phyloP scores from a whole-genome alignment of 2,797 vertebrate species.

The Neosilurus mollespiculum region DNA sequence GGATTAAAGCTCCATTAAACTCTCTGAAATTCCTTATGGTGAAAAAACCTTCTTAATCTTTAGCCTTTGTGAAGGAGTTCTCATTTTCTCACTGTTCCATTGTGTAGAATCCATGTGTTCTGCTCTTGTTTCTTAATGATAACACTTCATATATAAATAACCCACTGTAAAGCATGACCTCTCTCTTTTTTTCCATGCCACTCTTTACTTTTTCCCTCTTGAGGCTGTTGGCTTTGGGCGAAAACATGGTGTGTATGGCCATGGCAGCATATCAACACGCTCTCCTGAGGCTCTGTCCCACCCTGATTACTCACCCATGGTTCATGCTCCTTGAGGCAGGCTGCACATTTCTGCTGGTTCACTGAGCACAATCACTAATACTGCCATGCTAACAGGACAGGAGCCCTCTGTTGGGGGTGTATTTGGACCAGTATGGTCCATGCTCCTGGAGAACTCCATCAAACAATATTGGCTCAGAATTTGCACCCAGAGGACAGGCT shows the following conservation, averaged over 20 bases:
- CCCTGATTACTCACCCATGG: constrained; percentile 56
- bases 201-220: background rate
- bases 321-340: constrained; percentile 62
- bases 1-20: constrained; percentile 41
- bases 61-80: constrained; percentile 32
- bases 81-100: constrained; percentile 32
- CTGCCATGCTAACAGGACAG: constrained; percentile 60
- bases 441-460: constrained; percentile 41
- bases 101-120: constrained; percentile 35
- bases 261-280: constrained; percentile 20
- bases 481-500: constrained; percentile 51
- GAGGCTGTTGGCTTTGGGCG: constrained; percentile 16
- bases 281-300: constrained; percentile 45
- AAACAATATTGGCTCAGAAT: constrained; percentile 53
- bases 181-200: background rate
- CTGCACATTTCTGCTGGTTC: constrained; percentile 69
- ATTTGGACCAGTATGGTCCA: constrained; percentile 55
- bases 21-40: constrained; percentile 47
- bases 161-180: background rate
- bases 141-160: constrained; percentile 23
- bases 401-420: constrained; percentile 57
- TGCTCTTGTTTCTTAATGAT: constrained; percentile 29
- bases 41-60: constrained; percentile 50
- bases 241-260: constrained; percentile 17
- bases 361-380: constrained; percentile 61